A percentile compares a stretch with the other conserved stretches of the same genome.
Evolutionary conservation across 1,140 invertebrate genomes (phyloP).

Genomic region (Listronotus bonariensis): DNA sequence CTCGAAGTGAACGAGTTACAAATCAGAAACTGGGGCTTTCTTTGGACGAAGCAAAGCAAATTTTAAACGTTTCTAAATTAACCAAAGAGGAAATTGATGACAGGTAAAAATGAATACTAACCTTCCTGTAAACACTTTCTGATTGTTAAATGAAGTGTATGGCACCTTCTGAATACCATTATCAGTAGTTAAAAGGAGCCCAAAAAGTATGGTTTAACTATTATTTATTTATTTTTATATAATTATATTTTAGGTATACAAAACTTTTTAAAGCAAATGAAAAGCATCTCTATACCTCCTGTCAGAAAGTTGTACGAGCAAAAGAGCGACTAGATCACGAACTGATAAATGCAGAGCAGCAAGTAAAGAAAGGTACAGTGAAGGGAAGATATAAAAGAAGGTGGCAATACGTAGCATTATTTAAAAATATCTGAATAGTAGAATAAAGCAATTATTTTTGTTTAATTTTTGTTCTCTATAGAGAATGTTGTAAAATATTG

Average conservation of each 20-base stretch:
- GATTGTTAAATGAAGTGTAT: no score
- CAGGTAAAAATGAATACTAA: slow-evolving; percentile 53
- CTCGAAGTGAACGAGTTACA: slow-evolving; percentile 72
- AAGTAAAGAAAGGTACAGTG: slow-evolving; percentile 31
- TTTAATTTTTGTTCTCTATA: not conserved
- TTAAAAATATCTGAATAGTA: slow-evolving; percentile 12
- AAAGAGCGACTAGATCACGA: slow-evolving; percentile 91
- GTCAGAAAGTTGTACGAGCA: slow-evolving; percentile 93
- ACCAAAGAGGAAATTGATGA: slow-evolving; percentile 73
- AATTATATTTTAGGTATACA: slow-evolving; percentile 64
- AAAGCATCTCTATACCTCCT: slow-evolving; percentile 92
- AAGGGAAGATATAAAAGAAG: slow-evolving; percentile 28
- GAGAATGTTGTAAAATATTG: not conserved
- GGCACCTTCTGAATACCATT: no score
- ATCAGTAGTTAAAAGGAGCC: no score
- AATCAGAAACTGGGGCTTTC: slow-evolving; percentile 81
- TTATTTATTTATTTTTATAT: no score
- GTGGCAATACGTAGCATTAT: slow-evolving; percentile 35
- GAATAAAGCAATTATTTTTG: slow-evolving; percentile 18
- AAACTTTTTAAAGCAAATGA: slow-evolving; percentile 92
- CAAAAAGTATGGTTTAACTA: not conserved
- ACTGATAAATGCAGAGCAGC: slow-evolving; percentile 51
- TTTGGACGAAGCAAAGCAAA: slow-evolving; percentile 90
- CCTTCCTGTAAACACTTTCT: no score
- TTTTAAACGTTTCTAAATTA: slow-evolving; percentile 82